Conservation (phyloP, 2,113 vertebrate genomes). For the Merops nubicus region DNA sequence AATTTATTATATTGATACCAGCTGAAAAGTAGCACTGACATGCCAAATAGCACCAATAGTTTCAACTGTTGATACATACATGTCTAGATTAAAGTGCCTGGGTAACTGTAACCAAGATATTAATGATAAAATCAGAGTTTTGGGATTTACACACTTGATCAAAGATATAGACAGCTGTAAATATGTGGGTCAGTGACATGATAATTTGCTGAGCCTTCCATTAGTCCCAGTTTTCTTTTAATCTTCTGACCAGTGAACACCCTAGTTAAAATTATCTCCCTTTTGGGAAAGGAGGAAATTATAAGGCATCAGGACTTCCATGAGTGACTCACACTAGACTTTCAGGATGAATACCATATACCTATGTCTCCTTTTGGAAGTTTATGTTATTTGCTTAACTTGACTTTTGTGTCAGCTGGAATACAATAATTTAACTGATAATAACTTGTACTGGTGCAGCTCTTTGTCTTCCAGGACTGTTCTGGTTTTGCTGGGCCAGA, state of each 20-base stretch:
- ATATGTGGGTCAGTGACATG: neutral
- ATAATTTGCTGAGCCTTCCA: neutral
- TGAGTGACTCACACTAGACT: neutral
- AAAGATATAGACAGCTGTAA: neutral
- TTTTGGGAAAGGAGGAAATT: neutral
- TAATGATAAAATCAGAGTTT: neutral
- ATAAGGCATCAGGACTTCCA: neutral
- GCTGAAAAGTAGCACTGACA: neutral
- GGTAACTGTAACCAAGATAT: neutral
- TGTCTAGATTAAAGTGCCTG: neutral
- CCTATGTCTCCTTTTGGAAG: neutral
- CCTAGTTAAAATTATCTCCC: neutral
- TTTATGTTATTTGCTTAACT: neutral
- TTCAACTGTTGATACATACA: neutral
- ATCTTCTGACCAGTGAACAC: neutral
- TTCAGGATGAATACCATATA: neutral
- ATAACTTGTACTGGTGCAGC: neutral
- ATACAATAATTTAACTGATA: conserved; percentile 1
- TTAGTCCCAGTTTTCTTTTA: neutral
- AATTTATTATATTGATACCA: neutral
- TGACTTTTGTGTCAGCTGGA: neutral
- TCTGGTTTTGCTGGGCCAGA: neutral
- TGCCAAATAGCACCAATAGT: neutral
- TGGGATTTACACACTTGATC: neutral
- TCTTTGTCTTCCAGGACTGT: neutral